Percentiles rank a stretch among this genome's conserved stretches.
Evolutionary conservation across 2,113 vertebrate species (phyloP).

Genomic region (Ornithorhynchus anatinus): DNA sequence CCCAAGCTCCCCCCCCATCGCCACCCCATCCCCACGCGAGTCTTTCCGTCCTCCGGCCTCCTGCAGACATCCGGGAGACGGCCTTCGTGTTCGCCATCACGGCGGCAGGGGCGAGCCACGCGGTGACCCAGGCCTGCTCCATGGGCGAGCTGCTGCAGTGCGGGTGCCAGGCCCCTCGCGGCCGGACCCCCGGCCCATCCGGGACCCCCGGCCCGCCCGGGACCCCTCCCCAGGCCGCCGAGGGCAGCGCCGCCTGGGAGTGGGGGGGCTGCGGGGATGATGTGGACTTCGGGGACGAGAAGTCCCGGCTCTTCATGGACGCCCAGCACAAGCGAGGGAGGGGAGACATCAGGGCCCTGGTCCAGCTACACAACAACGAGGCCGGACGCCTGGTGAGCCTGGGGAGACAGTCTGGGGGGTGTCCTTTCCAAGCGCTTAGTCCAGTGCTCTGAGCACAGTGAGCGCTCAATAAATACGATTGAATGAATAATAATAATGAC

Average conservation of each 20-base stretch:
- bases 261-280: conserved; percentile 97
- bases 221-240: conserved; percentile 29
- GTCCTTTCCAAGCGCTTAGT: no score
- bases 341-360: conserved; percentile 90
- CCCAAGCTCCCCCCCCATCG: neutral
- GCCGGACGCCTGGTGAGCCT: conserved; percentile 88
- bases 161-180: conserved; percentile 88
- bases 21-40: neutral
- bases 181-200: conserved; percentile 60
- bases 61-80: conserved; percentile 89
- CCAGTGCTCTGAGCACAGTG: no score
- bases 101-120: conserved; percentile 89
- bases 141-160: conserved; percentile 96
- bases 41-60: neutral
- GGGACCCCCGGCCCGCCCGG: conserved; percentile 57
- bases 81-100: conserved; percentile 97
- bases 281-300: conserved; percentile 95
- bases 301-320: conserved; percentile 96
- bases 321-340: conserved; percentile 88
- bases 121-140: conserved; percentile 97
- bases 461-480: no score
- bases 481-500: no score
- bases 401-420: neutral
- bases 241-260: conserved; percentile 88
- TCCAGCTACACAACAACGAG: conserved; percentile 96